Conservation (phyloP, 2,113 vertebrate species). For the Merops nubicus region DNA sequence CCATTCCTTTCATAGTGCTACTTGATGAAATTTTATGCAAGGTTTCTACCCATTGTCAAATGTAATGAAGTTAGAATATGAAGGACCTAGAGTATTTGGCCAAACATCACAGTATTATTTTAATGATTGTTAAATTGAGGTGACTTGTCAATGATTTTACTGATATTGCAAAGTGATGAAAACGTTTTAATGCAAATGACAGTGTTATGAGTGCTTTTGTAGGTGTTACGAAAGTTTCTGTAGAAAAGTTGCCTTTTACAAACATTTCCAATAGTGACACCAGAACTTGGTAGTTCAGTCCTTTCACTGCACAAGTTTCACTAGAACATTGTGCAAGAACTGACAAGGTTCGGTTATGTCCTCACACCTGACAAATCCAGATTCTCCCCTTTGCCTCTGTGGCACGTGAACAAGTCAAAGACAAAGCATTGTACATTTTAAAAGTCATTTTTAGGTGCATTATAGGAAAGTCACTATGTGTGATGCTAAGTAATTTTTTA, state of each 20-base stretch:
- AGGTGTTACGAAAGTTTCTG: background rate
- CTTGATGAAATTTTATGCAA: background rate
- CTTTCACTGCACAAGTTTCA: background rate
- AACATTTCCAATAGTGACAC: background rate
- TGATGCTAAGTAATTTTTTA: background rate
- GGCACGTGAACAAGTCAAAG: background rate
- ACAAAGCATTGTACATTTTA: rapidly evolving
- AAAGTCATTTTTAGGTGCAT: background rate
- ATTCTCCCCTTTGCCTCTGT: background rate
- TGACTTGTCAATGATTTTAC: background rate
- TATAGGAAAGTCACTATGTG: background rate
- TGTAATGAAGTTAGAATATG: background rate
- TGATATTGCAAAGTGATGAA: background rate
- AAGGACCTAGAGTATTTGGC: background rate
- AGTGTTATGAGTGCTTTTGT: background rate
- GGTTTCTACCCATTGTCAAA: background rate
- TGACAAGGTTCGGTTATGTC: background rate
- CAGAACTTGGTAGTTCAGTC: background rate
- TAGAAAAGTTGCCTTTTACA: background rate
- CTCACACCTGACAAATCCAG: background rate
- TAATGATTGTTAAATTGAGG: background rate
- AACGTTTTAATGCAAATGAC: background rate
- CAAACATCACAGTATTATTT: background rate
- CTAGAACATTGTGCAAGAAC: background rate
- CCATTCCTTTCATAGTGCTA: background rate